Base-by-base conservation (phyloP, 2,797 vertebrate species). In the Hyperoplus lanceolatus region DNA sequence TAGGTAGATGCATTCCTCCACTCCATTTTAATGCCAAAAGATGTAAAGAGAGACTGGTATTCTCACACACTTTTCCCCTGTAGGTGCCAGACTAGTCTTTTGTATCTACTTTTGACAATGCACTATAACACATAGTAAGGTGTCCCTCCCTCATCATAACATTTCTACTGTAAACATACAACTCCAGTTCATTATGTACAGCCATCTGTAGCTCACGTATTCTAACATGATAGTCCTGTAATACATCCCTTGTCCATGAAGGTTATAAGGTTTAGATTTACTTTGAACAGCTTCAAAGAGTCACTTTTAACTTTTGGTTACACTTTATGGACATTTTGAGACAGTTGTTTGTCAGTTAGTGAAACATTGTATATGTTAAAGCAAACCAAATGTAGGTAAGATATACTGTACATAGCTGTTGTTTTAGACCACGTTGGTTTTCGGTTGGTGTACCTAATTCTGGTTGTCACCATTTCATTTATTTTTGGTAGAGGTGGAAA, bases 21-120 rank as follows among this genome's bases (percentile, higher is more conserved):
- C 29, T 29, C 29, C 29, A 39, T 79, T 74, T 43, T 43, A 36
- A 54, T 69, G 18, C 63, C 66, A 73, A 67, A 57, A 13, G 49
- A 0, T 72, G 56, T 46, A n/a, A 55, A 70, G 14, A 66, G 43
- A 77, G 16, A 36, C 10, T 21, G 16, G 6, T 73, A 65, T 45
- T 58, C 69, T 84, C 74, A 75, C 75, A 63, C 72, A 48, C 41
- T 15, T 58, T 18, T 74, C 63, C 50, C 45, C 65, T 7, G 1
- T 8, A 64, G 59, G 41, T 65, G n/a, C 39, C 61, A 46, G 13
- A 72, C 53, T 46, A 29, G 16, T 72, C 16, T 73, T 29, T 41
- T 77, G 41, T 85, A 73, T 82, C 57, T 4, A n/a, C 3, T 7
- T 12, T 59, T 70, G 3, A 68, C 3, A 51, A 59, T n/a, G 1